Conservation (phyloP, 2,888 invertebrate genomes). For the Quadroppia sp. region DNA sequence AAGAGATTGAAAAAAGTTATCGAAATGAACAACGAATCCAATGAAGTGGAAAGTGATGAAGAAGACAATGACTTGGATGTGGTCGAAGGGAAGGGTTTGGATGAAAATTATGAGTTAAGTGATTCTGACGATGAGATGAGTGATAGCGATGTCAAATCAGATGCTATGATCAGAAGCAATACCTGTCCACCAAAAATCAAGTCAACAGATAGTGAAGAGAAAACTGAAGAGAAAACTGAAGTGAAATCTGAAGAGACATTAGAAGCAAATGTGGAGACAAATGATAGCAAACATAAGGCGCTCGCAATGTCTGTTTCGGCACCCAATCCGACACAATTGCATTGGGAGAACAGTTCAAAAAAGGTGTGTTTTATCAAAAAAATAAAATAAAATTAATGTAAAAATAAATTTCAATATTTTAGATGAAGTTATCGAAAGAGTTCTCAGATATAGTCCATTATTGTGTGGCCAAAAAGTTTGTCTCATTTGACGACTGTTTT, state of each 20-base stretch:
- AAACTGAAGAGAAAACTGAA: too few relatives aligned
- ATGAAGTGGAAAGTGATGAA: neutral
- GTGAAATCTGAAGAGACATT: neutral
- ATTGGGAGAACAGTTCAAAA: neutral
- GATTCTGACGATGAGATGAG: neutral
- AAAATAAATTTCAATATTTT: neutral
- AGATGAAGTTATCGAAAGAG: constrained; percentile 56
- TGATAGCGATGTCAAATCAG: neutral
- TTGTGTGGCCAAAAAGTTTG: constrained; percentile 89
- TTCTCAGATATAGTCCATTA: constrained; percentile 89
- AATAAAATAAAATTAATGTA: neutral
- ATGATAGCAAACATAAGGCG: neutral
- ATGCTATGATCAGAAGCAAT: neutral
- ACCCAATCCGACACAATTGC: neutral
- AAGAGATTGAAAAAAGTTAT: too few relatives aligned
- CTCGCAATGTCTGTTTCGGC: neutral
- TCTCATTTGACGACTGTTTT: constrained; percentile 35
- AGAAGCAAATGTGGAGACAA: too few relatives aligned
- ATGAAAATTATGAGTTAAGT: neutral
- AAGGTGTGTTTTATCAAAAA: neutral
- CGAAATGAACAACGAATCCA: too few relatives aligned
- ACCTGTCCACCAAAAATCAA: neutral
- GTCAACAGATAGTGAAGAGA: neutral
- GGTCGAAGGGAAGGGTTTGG: neutral
- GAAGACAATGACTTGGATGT: neutral